Evolutionary conservation across 2,888 invertebrate species (phyloP).

Genomic region (Agelastica alni): DNA sequence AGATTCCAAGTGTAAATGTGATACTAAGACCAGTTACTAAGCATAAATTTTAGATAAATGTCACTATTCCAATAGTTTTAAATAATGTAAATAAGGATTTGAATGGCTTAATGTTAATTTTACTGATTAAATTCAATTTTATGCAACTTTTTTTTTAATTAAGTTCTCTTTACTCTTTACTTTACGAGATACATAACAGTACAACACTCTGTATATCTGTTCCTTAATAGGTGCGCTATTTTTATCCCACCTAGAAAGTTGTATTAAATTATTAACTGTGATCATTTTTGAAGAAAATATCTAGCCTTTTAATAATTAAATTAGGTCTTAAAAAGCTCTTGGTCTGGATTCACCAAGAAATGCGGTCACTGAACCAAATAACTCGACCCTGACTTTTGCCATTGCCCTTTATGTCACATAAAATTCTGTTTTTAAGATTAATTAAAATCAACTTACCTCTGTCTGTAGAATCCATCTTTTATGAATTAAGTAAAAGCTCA

Average conservation of each 20-base stretch:
- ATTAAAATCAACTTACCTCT: constrained; percentile 45
- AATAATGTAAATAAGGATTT: too few species aligned
- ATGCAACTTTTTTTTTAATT: too few species aligned
- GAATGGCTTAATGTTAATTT: too few species aligned
- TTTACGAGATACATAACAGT: neutral
- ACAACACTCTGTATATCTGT: neutral
- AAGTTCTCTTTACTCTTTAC: too few species aligned
- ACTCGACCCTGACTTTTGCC: constrained; percentile 66
- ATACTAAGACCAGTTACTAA: too few species aligned
- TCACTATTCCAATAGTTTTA: too few species aligned
- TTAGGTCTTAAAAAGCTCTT: constrained; percentile 6
- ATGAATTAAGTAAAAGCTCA: neutral
- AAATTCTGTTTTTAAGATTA: constrained; percentile 7
- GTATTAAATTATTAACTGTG: neutral
- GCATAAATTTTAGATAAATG: too few species aligned
- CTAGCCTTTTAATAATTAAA: constrained; percentile 4
- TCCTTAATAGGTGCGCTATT: neutral
- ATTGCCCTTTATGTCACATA: constrained; percentile 58
- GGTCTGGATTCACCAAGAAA: constrained; percentile 46
- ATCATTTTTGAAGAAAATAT: neutral
- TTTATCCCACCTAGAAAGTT: neutral
- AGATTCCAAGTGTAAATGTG: too few species aligned
- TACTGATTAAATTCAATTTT: too few species aligned
- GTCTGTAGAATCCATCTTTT: constrained; percentile 51
- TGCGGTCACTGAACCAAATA: constrained; percentile 66